Evolutionary conservation across 2,797 vertebrate genomes (phyloP), one percentile per base, ranked within the genome.

Genomic region (Hypotaenidia okinawae): DNA sequence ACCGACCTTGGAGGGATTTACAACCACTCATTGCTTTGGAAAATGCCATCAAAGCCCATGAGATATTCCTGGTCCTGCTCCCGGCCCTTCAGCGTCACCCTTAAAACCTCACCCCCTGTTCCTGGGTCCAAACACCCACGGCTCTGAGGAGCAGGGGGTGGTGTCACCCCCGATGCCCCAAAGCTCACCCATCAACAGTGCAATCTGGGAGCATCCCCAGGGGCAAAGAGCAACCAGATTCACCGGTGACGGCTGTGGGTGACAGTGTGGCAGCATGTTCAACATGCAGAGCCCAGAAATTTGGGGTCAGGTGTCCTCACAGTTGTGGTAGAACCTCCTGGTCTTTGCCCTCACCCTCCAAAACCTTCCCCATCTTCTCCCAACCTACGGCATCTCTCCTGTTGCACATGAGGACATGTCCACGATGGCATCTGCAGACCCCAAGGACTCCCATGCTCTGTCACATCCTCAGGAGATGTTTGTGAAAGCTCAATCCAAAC

Each of bases 231-330:
- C 52, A 62, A 74, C 55, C 1, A 2, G 30, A 67, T 59, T 7
- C 1, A 0, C 55, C 18, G 11, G 2, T 1, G 8, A 37, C n/a
- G 30, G 70, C 47, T 28, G 37, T 1, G 0, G 69, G 35, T 21
- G 21, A 33, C 3, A 3, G 21, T 1, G 4, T 43, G 33, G 27
- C 51, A 64, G 39, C 27, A 11, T 0, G 0, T 27, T 30, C 30
- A 16, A 16, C 0, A 0, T 6, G 19, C 37, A 54, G 33, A 64
- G 45, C 68, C 32, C 17, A 30, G 16, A 24, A 8, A 43, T 13
- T 4, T 30, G 45, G 55, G 14, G 10, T 82, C 52, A 33, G 49
- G 64, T 39, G 49, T 75, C 63, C 51, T 54, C 52, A 16, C 0
- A 0, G 58, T n/a, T n/a, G 30, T 1, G 3, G 33, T 32, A n/a